These are phyloP conservation scores for Shinisaurus crocodilurus DNA, from an alignment of 2,113 vertebrate genomes.

Conservation along the genomic window DNA sequence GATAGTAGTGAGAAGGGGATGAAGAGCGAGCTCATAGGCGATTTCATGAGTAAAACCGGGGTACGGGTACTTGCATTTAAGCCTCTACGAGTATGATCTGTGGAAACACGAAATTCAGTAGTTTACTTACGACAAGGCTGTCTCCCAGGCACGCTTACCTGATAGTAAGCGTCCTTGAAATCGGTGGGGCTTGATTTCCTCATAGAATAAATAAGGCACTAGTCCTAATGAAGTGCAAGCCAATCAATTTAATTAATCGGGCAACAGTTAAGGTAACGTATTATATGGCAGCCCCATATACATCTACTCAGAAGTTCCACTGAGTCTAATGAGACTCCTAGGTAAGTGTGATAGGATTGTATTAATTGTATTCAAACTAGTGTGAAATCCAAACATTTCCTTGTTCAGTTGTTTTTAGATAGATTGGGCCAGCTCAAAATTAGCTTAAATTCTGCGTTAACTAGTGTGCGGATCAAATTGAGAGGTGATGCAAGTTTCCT, in stretches of 20 bases:
- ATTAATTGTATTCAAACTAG: neutral
- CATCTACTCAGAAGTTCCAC: no score
- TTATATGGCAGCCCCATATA: no score
- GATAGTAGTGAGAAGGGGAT: no score
- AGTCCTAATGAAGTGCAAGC: neutral
- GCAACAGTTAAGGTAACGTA: no score
- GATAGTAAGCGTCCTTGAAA: neutral
- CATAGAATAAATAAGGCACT: neutral
- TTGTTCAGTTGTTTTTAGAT: neutral
- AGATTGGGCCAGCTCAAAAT: neutral
- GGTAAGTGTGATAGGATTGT: no score
- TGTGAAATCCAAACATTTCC: neutral
- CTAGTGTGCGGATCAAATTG: neutral
- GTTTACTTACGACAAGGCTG: neutral
- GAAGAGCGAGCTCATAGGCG: neutral
- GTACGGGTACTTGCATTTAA: neutral
- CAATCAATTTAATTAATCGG: neutral
- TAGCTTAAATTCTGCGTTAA: neutral
- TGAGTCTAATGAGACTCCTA: no score
- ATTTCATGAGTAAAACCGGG: neutral
- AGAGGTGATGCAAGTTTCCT: neutral
- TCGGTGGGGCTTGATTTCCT: neutral
- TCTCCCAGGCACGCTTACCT: neutral
- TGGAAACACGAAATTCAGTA: neutral
- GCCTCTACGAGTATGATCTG: neutral